Evolutionary conservation across 2,113 vertebrate genomes (phyloP).

Genomic region (Phaethornis superciliosus): DNA sequence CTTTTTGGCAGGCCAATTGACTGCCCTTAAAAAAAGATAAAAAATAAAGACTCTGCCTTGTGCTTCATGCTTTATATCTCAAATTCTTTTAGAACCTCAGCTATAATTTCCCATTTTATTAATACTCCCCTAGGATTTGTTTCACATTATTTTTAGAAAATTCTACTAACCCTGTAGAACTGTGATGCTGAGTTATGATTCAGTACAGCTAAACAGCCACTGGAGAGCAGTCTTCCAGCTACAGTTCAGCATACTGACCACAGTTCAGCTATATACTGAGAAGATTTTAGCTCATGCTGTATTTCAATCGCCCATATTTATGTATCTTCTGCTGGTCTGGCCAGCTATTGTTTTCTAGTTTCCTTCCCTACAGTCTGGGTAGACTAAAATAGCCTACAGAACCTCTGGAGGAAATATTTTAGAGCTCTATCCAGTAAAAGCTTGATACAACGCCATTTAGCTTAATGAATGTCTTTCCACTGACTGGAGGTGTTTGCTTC

Average conservation of each 20-base stretch:
- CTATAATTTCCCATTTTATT: background rate
- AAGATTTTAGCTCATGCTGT: background rate
- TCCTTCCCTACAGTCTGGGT: conserved; percentile 5
- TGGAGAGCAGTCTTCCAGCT: conserved; percentile 29
- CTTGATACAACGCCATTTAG: conserved; percentile 34
- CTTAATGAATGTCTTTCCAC: conserved; percentile 29
- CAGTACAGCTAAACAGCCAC: background rate
- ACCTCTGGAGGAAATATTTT: conserved; percentile 38
- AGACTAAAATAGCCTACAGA: conserved; percentile 33
- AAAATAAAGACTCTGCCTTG: background rate
- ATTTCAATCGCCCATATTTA: background rate
- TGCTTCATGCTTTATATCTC: background rate
- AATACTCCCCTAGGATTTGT: background rate
- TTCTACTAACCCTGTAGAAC: rapidly evolving
- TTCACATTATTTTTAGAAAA: background rate
- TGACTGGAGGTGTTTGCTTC: background rate
- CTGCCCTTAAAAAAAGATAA: background rate
- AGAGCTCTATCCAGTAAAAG: conserved; percentile 26
- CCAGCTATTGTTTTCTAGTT: conserved; percentile 34
- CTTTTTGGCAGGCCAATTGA: background rate
- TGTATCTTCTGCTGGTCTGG: conserved; percentile 2
- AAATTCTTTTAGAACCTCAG: background rate
- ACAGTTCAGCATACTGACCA: background rate
- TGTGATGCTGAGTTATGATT: background rate
- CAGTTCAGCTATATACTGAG: background rate